These are phyloP conservation scores for Todiramphus chloris DNA, from an alignment of 2,113 vertebrate species.

Conservation along the genomic window DNA sequence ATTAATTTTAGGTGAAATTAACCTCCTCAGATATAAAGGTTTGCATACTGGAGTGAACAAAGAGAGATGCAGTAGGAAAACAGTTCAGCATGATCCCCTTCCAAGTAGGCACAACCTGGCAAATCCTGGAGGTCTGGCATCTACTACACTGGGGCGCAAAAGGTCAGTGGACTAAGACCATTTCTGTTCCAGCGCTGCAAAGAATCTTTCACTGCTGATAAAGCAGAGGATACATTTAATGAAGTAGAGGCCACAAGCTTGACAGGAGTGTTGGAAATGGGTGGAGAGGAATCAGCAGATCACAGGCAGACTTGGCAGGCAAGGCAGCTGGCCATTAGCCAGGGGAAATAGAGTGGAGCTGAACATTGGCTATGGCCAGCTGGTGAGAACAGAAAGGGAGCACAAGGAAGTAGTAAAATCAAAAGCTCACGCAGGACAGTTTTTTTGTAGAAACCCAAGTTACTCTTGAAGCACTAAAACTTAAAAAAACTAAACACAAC, in stretches of 20 bases:
- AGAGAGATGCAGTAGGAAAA: neutral
- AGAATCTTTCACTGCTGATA: slow-evolving; percentile 50
- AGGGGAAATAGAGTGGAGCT: slow-evolving; percentile 56
- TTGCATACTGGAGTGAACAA: neutral
- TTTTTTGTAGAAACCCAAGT: neutral
- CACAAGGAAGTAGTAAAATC: slow-evolving; percentile 33
- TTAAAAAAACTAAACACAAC: neutral
- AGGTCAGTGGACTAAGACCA: neutral
- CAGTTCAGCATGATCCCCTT: neutral
- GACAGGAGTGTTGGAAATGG: slow-evolving; percentile 62
- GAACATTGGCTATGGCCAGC: slow-evolving; percentile 58
- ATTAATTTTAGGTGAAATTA: slow-evolving; percentile 6
- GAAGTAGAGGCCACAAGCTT: slow-evolving; percentile 59
- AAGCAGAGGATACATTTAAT: slow-evolving; percentile 59
- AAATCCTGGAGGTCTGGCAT: slow-evolving; percentile 10
- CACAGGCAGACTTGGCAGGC: slow-evolving; percentile 64
- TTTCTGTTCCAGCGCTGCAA: neutral
- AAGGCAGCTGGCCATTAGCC: slow-evolving; percentile 45
- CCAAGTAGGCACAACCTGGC: neutral
- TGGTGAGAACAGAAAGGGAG: slow-evolving; percentile 55
- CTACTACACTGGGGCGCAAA: neutral
- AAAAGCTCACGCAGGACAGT: neutral
- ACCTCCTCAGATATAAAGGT: slow-evolving; percentile 2
- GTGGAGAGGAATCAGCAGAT: slow-evolving; percentile 51
- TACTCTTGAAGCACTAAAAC: neutral